Percentiles rank a stretch among this genome's conserved stretches.
phyloP scores from a whole-genome alignment of 2,113 vertebrate species.

The Setophaga petechia region DNA sequence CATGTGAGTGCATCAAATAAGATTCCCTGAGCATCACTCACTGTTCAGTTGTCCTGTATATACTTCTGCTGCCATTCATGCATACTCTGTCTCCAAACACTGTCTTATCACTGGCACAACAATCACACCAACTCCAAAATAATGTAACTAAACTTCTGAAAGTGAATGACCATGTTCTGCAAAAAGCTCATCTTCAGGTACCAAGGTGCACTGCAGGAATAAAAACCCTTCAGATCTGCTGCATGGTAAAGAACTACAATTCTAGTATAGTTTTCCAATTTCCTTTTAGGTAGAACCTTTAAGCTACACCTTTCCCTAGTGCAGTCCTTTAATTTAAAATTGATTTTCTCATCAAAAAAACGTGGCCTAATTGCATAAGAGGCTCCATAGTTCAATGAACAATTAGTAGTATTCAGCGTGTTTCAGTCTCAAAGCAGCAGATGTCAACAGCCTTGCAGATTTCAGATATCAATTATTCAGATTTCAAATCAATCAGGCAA shows the following conservation, averaged over 20 bases:
- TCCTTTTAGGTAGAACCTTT: not conserved
- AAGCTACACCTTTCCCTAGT: not conserved
- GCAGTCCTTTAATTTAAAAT: slow-evolving; percentile 51
- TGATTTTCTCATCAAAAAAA: slow-evolving; percentile 54
- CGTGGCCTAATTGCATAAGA: slow-evolving; percentile 33
- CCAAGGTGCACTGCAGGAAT: not conserved
- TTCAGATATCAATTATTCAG: not conserved
- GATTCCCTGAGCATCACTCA: not conserved
- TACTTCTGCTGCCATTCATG: not conserved
- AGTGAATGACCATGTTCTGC: not conserved
- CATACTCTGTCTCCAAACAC: not conserved
- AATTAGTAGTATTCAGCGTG: not conserved
- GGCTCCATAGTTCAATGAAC: not conserved
- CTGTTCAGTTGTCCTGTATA: not conserved
- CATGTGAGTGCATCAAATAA: not conserved
- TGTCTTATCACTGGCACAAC: not conserved
- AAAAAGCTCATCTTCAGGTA: not conserved
- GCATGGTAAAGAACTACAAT: not conserved
- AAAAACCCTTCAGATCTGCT: not conserved
- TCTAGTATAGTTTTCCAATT: not conserved
- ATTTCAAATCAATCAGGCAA: not conserved
- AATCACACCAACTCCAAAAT: not conserved
- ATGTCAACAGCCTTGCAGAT: slow-evolving; percentile 5
- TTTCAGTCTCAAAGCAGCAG: slow-evolving; percentile 19
- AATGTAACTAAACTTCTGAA: not conserved